These are phyloP conservation scores for Brevimyrus niger DNA, from an alignment of 2,113 vertebrate genomes.

Conservation along the genomic window DNA sequence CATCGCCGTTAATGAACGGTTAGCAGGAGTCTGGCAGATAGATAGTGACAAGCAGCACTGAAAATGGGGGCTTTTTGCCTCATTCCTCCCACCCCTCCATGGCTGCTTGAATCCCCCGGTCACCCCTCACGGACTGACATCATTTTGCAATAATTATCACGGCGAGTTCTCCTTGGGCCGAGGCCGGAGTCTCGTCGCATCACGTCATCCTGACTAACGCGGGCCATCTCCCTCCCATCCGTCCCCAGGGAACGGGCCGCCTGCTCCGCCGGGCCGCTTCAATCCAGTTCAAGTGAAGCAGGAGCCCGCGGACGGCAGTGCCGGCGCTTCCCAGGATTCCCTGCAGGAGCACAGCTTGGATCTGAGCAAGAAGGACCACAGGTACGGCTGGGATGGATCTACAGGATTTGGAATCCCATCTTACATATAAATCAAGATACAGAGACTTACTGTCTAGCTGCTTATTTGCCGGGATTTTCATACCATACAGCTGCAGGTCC, in stretches of 20 bases:
- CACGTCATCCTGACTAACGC: conserved; percentile 82
- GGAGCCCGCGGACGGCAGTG: conserved; percentile 62
- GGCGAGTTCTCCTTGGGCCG: conserved; percentile 80
- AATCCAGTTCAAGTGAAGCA: conserved; percentile 79
- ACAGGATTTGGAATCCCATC: not conserved
- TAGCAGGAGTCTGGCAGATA: conserved; percentile 90
- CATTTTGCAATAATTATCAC: conserved; percentile 98
- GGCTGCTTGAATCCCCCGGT: conserved; percentile 73
- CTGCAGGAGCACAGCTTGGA: conserved; percentile 88
- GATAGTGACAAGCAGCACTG: conserved; percentile 90
- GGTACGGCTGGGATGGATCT: conserved; percentile 50
- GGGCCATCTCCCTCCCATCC: conserved; percentile 48
- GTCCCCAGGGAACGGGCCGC: conserved; percentile 77
- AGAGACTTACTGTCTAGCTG: not conserved
- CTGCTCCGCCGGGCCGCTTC: conserved; percentile 63
- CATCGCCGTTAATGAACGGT: conserved; percentile 93
- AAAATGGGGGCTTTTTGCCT: conserved; percentile 79
- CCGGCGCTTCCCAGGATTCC: conserved; percentile 63
- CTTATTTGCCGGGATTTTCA: not conserved
- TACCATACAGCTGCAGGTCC: not conserved
- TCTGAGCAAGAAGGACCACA: conserved; percentile 85
- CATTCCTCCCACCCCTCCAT: conserved; percentile 73
- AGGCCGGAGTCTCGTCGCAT: conserved; percentile 82
- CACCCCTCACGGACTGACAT: conserved; percentile 89
- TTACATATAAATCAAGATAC: not conserved